These are phyloP conservation scores for Musca vetustissima DNA, from an alignment of 1,140 invertebrate genomes.

Conservation along the genomic window DNA sequence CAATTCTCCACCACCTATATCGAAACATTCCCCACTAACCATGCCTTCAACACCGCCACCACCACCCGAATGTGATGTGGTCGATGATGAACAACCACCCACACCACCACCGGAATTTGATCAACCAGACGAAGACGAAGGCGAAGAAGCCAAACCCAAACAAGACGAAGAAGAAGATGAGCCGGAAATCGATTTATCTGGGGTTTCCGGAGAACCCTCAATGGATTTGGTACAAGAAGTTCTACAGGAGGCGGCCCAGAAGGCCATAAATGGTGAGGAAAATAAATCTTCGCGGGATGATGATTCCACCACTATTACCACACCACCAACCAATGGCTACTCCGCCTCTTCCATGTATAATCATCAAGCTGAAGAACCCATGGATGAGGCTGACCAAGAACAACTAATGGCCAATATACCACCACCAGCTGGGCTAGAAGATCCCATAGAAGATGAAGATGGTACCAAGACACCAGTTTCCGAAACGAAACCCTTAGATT, in stretches of 20 bases:
- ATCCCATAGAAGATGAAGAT: slow-evolving; percentile 26
- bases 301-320: slow-evolving; percentile 52
- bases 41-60: slow-evolving; percentile 28
- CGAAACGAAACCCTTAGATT: slow-evolving; percentile 22
- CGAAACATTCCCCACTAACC: slow-evolving; percentile 5
- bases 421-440: slow-evolving; percentile 33
- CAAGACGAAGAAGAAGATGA: slow-evolving; percentile 3
- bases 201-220: slow-evolving; percentile 29
- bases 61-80: slow-evolving; percentile 20
- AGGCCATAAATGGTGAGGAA: slow-evolving; percentile 25
- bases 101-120: slow-evolving; percentile 29
- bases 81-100: slow-evolving; percentile 8
- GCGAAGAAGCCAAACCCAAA: slow-evolving; percentile 17
- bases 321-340: slow-evolving; percentile 51
- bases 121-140: slow-evolving; percentile 22
- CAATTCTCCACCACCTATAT: slow-evolving; percentile 42
- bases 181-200: slow-evolving; percentile 25
- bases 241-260: slow-evolving; percentile 14
- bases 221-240: slow-evolving; percentile 26
- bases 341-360: slow-evolving; percentile 52
- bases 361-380: slow-evolving; percentile 45
- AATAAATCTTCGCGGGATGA: slow-evolving; percentile 42
- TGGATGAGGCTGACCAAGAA: slow-evolving; percentile 33
- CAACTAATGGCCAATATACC: slow-evolving; percentile 40
- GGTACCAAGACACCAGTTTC: slow-evolving; percentile 7